Conservation (phyloP, 1,140 invertebrate species). For the Nephila pilipes region DNA sequence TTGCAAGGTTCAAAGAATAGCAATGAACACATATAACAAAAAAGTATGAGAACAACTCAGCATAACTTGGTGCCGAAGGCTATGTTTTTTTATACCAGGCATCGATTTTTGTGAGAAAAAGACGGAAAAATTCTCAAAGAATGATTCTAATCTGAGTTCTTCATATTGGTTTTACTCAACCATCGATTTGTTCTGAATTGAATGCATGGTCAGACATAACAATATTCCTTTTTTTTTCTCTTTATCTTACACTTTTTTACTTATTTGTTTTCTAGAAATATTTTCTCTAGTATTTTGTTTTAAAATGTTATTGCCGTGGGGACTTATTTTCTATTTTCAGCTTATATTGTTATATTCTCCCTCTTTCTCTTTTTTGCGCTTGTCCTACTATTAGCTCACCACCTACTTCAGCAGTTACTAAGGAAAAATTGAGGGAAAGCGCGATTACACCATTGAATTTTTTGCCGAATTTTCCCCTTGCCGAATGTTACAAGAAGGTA, state of each 20-base stretch:
- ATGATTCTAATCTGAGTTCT: neutral
- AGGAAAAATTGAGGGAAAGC: neutral
- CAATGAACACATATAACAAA: neutral
- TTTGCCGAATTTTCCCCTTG: neutral
- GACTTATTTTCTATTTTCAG: neutral
- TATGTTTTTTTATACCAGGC: neutral
- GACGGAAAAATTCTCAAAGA: neutral
- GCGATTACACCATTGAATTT: neutral
- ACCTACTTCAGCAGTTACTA: neutral
- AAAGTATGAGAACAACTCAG: neutral
- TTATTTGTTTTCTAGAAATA: neutral
- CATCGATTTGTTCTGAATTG: conserved; percentile 2
- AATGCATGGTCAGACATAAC: neutral
- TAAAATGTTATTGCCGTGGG: conserved; percentile 8
- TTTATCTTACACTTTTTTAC: neutral
- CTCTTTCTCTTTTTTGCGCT: neutral
- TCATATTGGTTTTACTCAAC: neutral
- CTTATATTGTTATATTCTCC: neutral
- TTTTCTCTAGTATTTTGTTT: neutral
- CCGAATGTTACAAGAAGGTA: neutral
- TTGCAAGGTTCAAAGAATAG: neutral
- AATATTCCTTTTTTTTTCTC: neutral
- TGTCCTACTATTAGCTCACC: neutral
- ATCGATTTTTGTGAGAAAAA: neutral
- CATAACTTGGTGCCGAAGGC: neutral